Conservation (phyloP, 2,113 vertebrate species). For the Alosa alosa region DNA sequence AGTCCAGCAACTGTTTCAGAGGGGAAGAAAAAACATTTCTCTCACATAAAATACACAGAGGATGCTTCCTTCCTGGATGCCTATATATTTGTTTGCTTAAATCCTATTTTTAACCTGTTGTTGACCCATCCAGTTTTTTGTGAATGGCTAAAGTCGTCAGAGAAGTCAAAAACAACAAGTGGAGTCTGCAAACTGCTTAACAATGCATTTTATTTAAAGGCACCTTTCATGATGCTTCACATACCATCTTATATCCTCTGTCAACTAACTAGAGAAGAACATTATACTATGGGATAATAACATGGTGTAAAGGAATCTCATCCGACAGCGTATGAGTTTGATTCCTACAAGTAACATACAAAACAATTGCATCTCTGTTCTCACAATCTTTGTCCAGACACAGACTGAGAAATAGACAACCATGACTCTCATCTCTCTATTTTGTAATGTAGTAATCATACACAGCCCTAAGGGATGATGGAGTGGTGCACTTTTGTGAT, state of each 20-base stretch:
- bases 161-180: not conserved
- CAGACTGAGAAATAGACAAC: not conserved
- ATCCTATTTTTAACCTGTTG: not conserved
- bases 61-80: constrained; percentile 11
- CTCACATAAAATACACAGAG: not conserved
- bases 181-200: not conserved
- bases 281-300: not conserved
- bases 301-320: not conserved
- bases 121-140: not conserved
- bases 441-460: constrained; percentile 2
- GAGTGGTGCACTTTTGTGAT: not conserved
- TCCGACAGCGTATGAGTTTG: not conserved
- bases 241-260: not conserved
- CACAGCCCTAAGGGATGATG: not conserved
- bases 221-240: not conserved
- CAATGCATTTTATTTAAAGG: not conserved
- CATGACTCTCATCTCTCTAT: not conserved
- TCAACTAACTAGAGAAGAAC: not conserved
- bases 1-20: constrained; percentile 1
- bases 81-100: not conserved
- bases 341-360: not conserved
- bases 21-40: not conserved
- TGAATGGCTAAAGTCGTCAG: not conserved
- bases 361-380: not conserved
- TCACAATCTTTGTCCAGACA: not conserved